Evolutionary conservation across 1,140 invertebrate genomes (phyloP), one percentile per base, ranked within the genome.

Genomic region (Harpegnathos saltator): DNA sequence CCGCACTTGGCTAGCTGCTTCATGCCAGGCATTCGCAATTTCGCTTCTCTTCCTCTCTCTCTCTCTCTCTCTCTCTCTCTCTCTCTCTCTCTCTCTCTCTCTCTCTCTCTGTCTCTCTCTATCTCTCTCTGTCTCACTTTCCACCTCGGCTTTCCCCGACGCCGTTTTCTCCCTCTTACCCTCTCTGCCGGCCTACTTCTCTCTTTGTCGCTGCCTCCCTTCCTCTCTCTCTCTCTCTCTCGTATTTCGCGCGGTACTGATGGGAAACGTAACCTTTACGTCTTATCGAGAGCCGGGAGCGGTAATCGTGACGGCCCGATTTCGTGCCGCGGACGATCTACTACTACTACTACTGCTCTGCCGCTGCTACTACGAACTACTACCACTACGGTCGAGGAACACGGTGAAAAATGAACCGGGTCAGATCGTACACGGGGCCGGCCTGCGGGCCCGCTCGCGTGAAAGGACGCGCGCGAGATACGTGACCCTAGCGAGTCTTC

Each of bases 401-500:
- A 4, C 44, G 73, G 65, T 87, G 86, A 88, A 87, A 88, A 88
- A 88, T 87, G 85, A 81, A 74, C 59, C 75, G 69, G 74, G n/a
- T 86, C 52, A 52, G 85, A 80, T 54, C 82, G 52, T 85, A 24
- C 68, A 44, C 44, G 62, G 26, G 66, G 14, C 44, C 52, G 44
- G 54, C n/a, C 17, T 19, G 9, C 50, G 44, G 66, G 38, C 52
- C 56, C 24, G 38, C 50, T 74, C 74, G 63, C 73, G 78, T 50
- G 87, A 83, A 85, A 59, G 24, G 5, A 22, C 38, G 65, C 61
- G 66, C 71, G 38, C n/a, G 61, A 77, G 72, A 82, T 89, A 90
- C 89, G 88, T 90, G 88, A 89, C 78, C 88, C 61, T 33, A 52
- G 48, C 78, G 54, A 82, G 85, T 83, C 86, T 91, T 90, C 84